Conservation (phyloP, 2,888 invertebrate species). For the Mythimna pallens region DNA sequence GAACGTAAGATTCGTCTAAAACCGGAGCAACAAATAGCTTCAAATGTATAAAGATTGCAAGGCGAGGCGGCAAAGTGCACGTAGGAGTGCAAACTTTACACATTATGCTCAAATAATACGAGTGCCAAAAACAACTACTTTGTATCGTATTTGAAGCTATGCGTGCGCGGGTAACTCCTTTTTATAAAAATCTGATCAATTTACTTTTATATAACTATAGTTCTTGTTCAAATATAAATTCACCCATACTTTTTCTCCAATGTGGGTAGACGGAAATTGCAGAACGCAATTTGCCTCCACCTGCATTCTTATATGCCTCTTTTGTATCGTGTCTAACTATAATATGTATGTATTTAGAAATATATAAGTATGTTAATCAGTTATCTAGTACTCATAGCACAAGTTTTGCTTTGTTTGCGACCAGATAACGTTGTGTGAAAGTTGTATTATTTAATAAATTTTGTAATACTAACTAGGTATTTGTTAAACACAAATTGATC, state of each 20-base stretch:
- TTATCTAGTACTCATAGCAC: no score
- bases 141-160: slow-evolving; percentile 5
- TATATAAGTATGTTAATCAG: no score
- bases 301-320: no score
- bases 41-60: slow-evolving; percentile 3
- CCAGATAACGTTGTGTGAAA: no score
- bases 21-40: not conserved
- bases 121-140: not conserved
- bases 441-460: not conserved
- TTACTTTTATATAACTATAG: not conserved
- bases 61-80: no score
- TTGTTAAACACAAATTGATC: slow-evolving; percentile 4
- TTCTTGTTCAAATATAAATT: not conserved
- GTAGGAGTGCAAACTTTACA: not conserved
- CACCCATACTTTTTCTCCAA: not conserved
- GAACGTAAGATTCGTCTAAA: slow-evolving; percentile 11
- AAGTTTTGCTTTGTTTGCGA: no score
- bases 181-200: slow-evolving; percentile 12
- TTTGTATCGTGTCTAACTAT: no score
- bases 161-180: not conserved
- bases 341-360: no score
- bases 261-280: not conserved
- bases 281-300: no score
- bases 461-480: not conserved
- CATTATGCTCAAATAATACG: not conserved